phyloP scores from a whole-genome alignment of 2,113 vertebrate species.

The Penelope pileata region DNA sequence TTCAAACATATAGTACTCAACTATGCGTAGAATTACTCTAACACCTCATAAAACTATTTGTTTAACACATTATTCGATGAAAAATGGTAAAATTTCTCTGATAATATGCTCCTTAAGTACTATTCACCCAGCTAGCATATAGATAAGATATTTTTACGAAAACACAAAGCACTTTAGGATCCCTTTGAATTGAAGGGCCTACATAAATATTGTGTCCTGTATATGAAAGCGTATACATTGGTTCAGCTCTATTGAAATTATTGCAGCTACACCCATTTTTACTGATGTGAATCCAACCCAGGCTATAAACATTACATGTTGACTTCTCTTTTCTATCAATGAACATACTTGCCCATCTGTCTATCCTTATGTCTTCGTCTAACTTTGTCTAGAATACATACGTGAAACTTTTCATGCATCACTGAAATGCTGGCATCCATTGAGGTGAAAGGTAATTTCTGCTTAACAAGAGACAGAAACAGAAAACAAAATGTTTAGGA shows the following conservation, averaged over 20 bases:
- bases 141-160: constrained; percentile 53
- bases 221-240: neutral
- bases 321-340: neutral
- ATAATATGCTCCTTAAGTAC: constrained; percentile 13
- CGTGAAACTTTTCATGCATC: neutral
- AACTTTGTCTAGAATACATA: neutral
- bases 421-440: constrained; percentile 5
- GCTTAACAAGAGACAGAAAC: constrained; percentile 34
- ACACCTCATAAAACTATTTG: constrained; percentile 51
- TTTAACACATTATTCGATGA: constrained; percentile 5
- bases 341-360: neutral
- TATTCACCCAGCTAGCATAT: neutral
- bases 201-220: constrained; percentile 15
- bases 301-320: neutral
- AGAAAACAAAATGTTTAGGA: constrained; percentile 49
- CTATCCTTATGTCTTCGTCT: neutral
- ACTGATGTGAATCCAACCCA: neutral
- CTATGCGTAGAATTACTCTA: neutral
- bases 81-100: constrained; percentile 23
- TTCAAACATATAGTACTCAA: neutral
- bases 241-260: neutral
- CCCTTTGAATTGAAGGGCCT: constrained; percentile 11
- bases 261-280: neutral
- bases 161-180: constrained; percentile 37
- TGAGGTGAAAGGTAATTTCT: constrained; percentile 28